These are phyloP conservation scores for Strongylocentrotus purpuratus DNA, from an alignment of 35 echinoderm and acorn worm species.

Conservation along the genomic window DNA sequence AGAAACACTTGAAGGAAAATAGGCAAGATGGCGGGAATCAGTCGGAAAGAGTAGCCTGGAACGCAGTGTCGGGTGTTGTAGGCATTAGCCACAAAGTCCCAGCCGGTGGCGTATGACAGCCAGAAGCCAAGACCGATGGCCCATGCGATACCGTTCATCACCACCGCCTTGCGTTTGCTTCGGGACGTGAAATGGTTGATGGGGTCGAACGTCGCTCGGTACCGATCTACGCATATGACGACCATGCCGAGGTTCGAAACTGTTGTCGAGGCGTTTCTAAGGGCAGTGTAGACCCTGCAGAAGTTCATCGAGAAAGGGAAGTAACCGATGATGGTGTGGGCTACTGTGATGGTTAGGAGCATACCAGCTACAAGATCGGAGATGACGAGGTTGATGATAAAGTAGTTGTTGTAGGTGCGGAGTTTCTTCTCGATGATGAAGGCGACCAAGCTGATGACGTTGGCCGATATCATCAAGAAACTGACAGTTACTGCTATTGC, in stretches of 20 bases:
- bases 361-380: constrained; percentile 39
- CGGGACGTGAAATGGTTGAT: constrained; percentile 35
- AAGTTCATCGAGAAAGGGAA: constrained; percentile 15
- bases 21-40: not conserved
- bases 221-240: constrained; percentile 57
- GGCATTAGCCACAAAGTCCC: not conserved
- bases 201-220: constrained; percentile 53
- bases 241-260: constrained; percentile 41
- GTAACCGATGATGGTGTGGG: not conserved
- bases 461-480: constrained; percentile 31
- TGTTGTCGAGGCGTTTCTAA: not conserved
- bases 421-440: constrained; percentile 47
- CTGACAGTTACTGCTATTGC: not conserved
- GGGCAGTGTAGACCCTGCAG: constrained; percentile 19
- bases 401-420: constrained; percentile 58
- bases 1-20: not conserved
- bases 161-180: constrained; percentile 14
- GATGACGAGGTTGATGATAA: constrained; percentile 58
- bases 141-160: constrained; percentile 37
- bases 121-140: not conserved
- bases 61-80: constrained; percentile 1
- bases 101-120: not conserved
- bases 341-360: not conserved
- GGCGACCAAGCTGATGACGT: constrained; percentile 30
- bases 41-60: not conserved